Evolutionary conservation across 1,140 invertebrate genomes (phyloP), one percentile per base, ranked within the genome.

Genomic region (Babylonia areolata): DNA sequence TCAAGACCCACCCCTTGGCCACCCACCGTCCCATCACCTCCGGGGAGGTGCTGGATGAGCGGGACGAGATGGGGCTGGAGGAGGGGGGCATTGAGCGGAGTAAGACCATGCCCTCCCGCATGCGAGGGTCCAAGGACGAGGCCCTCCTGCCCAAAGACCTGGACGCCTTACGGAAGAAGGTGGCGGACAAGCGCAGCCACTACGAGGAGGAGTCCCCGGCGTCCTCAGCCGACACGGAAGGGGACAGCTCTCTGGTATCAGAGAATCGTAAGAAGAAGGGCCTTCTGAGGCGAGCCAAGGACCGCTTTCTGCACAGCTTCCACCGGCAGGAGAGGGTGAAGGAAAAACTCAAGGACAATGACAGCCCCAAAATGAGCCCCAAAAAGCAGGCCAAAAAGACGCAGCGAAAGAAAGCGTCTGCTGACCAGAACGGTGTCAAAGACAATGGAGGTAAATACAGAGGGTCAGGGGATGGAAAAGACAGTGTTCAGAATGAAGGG

Each of bases 201-300:
- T 23, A 17, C n/a, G 12, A 5, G 42, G 64, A 82, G 33, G 51
- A 73, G 11, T 58, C 80, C 1, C 87, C 85, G 23, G 64, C 33
- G 12, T 84, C 77, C 1, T 85, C 84, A 1, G 64, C 75, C n/a
- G 90, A 91, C 40, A 87, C 77, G 51, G 81, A 75, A 35, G 73
- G 88, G 31, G 85, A 90, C 11, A 86, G 86, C 20, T 42, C 81
- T 37, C 31, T 75, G n/a, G 69, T 64, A 2, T 31, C 86, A 33
- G 77, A 46, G 20, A 73, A 84, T 12, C 77, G 90, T 17, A 87
- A 86, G 69, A 92, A 92, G 86, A 92, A 92, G 86, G 89, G 87
- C 5, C 54, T 88, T 12, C 88, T 91, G 64, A 89, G 87, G 81
- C 54, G 87, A 69, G 82, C 89, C 15, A 89, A 87, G 54, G 90